Percentiles rank a stretch among this genome's conserved stretches.
Conservation (phyloP, 2,113 vertebrate species). For the Amazona guildingii region DNA sequence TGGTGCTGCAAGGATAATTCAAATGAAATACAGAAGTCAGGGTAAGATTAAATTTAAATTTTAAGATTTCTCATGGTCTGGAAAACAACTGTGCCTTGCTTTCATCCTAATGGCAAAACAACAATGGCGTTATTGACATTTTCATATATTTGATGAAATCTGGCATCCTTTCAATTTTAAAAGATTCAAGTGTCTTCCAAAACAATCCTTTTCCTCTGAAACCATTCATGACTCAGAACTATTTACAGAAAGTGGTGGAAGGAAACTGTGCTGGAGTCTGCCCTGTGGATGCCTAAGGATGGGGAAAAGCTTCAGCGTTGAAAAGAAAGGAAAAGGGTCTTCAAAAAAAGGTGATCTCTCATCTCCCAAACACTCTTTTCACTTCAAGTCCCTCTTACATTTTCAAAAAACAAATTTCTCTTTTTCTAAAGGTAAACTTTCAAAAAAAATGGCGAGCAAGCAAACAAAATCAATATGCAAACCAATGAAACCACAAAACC, state of each 20-base stretch:
- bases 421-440: neutral
- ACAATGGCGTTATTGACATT: neutral
- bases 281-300: neutral
- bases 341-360: neutral
- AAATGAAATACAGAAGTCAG: conserved; percentile 16
- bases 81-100: neutral
- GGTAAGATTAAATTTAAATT: neutral
- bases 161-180: neutral
- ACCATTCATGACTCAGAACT: neutral
- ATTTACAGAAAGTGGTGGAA: neutral
- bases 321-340: neutral
- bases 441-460: neutral
- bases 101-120: neutral
- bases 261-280: neutral
- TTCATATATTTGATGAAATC: neutral
- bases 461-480: neutral
- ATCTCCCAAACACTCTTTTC: neutral
- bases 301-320: neutral
- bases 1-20: neutral
- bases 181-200: neutral
- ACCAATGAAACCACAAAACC: neutral
- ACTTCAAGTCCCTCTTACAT: neutral
- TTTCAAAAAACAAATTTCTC: neutral
- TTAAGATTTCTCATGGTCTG: neutral
- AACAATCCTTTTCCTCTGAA: neutral